Evolutionary conservation across 1,140 invertebrate species (phyloP).

Genomic region (Carposina sasakii): DNA sequence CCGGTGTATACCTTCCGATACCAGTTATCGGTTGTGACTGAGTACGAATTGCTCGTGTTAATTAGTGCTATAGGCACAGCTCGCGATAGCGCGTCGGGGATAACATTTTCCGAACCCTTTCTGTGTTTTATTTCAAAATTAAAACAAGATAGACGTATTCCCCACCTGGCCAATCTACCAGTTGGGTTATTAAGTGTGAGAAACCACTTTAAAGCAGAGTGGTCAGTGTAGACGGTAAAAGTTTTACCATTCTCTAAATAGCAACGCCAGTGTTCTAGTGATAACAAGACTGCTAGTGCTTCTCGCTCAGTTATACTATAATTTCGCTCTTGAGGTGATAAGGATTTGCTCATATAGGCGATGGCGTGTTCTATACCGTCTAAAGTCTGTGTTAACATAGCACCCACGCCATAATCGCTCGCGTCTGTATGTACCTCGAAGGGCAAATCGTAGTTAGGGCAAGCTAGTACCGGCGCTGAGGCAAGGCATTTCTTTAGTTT

Average conservation of each 20-base stretch:
- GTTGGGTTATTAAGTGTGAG: constrained; percentile 21
- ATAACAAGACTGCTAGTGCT: constrained; percentile 9
- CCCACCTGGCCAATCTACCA: constrained; percentile 16
- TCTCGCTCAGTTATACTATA: constrained; percentile 7
- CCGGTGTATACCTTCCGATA: not conserved
- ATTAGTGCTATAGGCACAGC: constrained; percentile 1
- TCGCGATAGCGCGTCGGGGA: constrained; percentile 26
- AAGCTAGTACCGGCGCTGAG: constrained; percentile 20
- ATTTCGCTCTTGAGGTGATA: not conserved
- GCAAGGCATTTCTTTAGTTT: constrained; percentile 24
- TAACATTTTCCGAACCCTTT: constrained; percentile 18
- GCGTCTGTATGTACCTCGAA: constrained; percentile 31
- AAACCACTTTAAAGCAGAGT: constrained; percentile 33
- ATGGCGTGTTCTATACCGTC: constrained; percentile 20
- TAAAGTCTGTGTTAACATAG: constrained; percentile 17
- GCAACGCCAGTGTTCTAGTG: constrained; percentile 22
- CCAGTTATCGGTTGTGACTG: not conserved
- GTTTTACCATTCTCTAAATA: constrained; percentile 21
- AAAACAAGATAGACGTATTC: constrained; percentile 17
- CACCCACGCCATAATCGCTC: constrained; percentile 23
- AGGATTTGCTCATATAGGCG: constrained; percentile 22
- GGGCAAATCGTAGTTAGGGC: constrained; percentile 22
- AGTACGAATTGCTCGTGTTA: not conserved
- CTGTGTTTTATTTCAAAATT: constrained; percentile 23
- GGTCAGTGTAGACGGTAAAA: constrained; percentile 27